These are phyloP conservation scores for Atractosteus spatula DNA, from an alignment of 2,113 vertebrate species.

Conservation along the genomic window DNA sequence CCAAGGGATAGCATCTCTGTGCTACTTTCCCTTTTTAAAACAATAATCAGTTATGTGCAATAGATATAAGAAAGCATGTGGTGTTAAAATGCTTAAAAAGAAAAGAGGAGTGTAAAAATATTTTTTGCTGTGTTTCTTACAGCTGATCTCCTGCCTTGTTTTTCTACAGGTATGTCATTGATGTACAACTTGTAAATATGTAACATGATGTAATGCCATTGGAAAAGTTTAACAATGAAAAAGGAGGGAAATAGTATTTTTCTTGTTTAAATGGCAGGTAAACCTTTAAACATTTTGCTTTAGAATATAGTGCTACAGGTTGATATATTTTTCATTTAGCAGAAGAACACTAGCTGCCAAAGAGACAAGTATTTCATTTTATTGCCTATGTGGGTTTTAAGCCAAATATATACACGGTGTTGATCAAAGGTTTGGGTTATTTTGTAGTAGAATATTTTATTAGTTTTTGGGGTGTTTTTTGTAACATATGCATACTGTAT, in stretches of 20 bases:
- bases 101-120: slow-evolving; percentile 32
- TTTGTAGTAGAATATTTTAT: too few species aligned
- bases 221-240: slow-evolving; percentile 29
- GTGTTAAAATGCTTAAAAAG: slow-evolving; percentile 11
- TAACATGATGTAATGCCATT: slow-evolving; percentile 43
- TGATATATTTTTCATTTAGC: background rate
- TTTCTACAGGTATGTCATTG: slow-evolving; percentile 43
- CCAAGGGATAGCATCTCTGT: slow-evolving; percentile 51
- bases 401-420: slow-evolving; percentile 12
- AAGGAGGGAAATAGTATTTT: slow-evolving; percentile 34
- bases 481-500: background rate
- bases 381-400: slow-evolving; percentile 15
- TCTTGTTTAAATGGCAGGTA: background rate
- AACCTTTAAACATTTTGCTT: background rate
- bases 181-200: slow-evolving; percentile 77
- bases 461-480: too few species aligned
- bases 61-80: slow-evolving; percentile 20
- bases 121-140: slow-evolving; percentile 30
- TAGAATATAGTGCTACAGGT: background rate
- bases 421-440: too few species aligned
- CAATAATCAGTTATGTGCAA: slow-evolving; percentile 28
- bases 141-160: slow-evolving; percentile 60
- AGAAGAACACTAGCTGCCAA: slow-evolving; percentile 34
- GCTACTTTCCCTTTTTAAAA: slow-evolving; percentile 48
- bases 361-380: slow-evolving; percentile 36